Base-by-base conservation (phyloP, 2,113 vertebrate genomes). In the Ailurus styani region DNA sequence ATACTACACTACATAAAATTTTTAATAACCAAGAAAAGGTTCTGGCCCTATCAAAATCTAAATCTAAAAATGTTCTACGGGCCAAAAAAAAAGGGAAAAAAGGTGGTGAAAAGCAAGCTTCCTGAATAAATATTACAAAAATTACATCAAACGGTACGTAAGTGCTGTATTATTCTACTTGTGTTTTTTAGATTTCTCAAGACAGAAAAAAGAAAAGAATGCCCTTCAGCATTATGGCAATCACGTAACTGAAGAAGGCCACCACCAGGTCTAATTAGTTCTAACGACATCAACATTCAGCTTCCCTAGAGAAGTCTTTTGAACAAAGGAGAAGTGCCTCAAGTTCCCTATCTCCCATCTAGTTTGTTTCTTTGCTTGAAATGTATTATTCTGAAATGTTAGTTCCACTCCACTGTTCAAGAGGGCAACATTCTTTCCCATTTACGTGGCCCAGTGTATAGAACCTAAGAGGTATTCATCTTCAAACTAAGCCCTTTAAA, bases 101-200 rank as follows among this genome's bases (percentile, higher is more conserved):
- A 60, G 17, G 64, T 7, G 5, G 29, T 73, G 12, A 70, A 78
- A 96, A 88, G 45, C 20, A 57, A 91, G 40, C 2, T 93, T 60
- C 40, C 45, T 75, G 31, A 66, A 31, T 75, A 93, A 92, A 25
- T 60, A 37, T 8, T 92, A 92, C 17, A 97, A 91, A 96, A 95
- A 66, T 6, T 7, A 45, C 87, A 60, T 88, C 47, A 34, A 93
- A 68, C 8, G 57, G 15, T 2, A 78, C 47, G 0, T 34, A 81
- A 85, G 42, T 21, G 20, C 17, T 37, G 2, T n/a, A 78, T 70
- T 62, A 66, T 68, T 89, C 7, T 82, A 77, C 78, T 45, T 96
- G 45, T 73, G 21, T 4, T 50, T 83, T 95, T 83, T 31, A n/a
- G 31, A 84, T 52, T 81, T 79, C 17, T 84, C 55, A 84, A 57